Conservation (phyloP, 2,888 invertebrate species). For the Oscheius sp. region DNA sequence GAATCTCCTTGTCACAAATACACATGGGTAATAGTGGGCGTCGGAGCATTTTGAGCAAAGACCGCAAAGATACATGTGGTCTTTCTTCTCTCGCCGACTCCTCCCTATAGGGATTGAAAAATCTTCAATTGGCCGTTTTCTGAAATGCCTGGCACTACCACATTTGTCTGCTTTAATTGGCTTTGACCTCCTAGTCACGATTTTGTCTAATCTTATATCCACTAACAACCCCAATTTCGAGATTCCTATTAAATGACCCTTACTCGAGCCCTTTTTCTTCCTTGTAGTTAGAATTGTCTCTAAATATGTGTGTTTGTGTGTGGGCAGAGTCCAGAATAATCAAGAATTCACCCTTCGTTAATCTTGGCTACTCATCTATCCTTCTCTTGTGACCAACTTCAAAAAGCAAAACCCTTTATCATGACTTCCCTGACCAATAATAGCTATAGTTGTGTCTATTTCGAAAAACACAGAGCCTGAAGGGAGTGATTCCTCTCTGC, state of each 20-base stretch:
- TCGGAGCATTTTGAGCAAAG: constrained; percentile 23
- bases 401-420: not conserved
- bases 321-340: not conserved
- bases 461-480: constrained; percentile 4
- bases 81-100: not conserved
- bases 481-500: constrained; percentile 19
- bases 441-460: not conserved
- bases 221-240: no score
- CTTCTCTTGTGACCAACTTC: not conserved
- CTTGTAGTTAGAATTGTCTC: not conserved
- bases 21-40: constrained; percentile 25
- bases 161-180: constrained; percentile 6
- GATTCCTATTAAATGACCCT: not conserved
- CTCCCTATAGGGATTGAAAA: not conserved
- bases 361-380: constrained; percentile 17
- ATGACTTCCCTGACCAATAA: constrained; percentile 9
- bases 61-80: constrained; percentile 23
- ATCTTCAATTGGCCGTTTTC: not conserved
- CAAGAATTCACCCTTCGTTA: constrained; percentile 17
- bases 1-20: constrained; percentile 15
- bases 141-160: constrained; percentile 1
- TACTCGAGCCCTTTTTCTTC: not conserved
- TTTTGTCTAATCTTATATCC: no score
- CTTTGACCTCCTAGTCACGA: no score
- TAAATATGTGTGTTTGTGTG: not conserved